Evolutionary conservation across 1,140 invertebrate genomes (phyloP), one percentile per base, ranked within the genome.

Genomic region (Drosophila littoralis): DNA sequence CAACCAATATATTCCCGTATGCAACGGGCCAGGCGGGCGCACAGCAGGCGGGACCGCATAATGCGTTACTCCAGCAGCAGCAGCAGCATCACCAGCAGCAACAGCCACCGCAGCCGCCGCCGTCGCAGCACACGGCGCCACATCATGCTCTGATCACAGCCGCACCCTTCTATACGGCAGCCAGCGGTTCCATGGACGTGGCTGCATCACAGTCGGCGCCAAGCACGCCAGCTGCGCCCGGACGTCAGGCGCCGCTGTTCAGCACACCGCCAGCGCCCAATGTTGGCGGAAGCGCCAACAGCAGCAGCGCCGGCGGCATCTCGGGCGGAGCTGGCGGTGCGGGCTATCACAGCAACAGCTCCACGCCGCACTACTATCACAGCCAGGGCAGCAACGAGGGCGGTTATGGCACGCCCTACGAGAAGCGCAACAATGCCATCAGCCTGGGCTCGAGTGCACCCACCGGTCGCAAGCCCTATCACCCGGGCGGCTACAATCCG

Each of bases 1-100:
- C 91, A 52, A 90, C 90, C 42, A 91, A 91, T 60, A 79, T 92
- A 65, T 90, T 92, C 48, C 91, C 91, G 9, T 92, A 92, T 57
- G 77, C 85, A 38, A 46, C 88, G 2, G 73, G 69, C 12, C 76
- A 74, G 46, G 58, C 68, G 38, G 81, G 75, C 28, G 73, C 66
- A 7, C 82, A 66, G 40, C 73, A 42, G 50, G 33, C 68, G 6
- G 73, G 72, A 7, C 73, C 79, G 10, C 78, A 71, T 32, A 76
- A 38, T 48, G 69, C 46, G 8, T 12, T 58, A 22, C 48, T 50
- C 60, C 65, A 51, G 46, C 70, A 15, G 36, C 57, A 33, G 38
- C 57, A 48, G 58, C 69, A 72, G 4, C 69, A n/a, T n/a, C n/a
- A n/a, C n/a, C n/a, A 64, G 32, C 70, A 64, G 57, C 65, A 64